phyloP scores from a whole-genome alignment of 2,113 vertebrate species.

The Oryzias javanicus region DNA sequence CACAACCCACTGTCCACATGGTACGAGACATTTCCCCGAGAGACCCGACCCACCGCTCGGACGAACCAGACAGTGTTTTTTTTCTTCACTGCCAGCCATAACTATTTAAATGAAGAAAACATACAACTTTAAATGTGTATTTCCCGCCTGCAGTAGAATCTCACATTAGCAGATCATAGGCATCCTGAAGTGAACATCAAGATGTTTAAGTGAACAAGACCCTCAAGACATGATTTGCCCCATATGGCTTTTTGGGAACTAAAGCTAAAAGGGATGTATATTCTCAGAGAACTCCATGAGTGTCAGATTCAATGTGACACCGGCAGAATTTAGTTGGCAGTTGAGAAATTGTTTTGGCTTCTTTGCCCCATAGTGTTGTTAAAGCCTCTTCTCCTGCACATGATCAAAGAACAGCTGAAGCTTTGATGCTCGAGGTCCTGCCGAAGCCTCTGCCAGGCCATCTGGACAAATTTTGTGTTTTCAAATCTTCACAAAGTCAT shows the following conservation, averaged over 20 bases:
- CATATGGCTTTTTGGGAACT: neutral
- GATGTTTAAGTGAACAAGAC: neutral
- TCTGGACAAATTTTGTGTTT: constrained; percentile 8
- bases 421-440: constrained; percentile 2
- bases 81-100: no score
- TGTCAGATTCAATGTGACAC: constrained; percentile 1
- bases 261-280: neutral
- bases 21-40: no score
- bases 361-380: neutral
- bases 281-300: neutral
- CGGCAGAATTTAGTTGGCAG: neutral
- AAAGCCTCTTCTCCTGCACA: neutral
- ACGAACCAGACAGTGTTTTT: no score
- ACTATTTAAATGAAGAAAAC: neutral
- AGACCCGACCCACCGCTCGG: no score
- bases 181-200: neutral
- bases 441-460: constrained; percentile 1
- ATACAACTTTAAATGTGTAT: neutral
- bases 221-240: constrained; percentile 6
- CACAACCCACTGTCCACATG: no score
- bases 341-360: neutral
- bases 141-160: neutral
- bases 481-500: neutral
- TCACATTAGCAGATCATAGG: neutral
- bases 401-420: neutral